Evolutionary conservation across 2,888 invertebrate species (phyloP).

Genomic region (Lasioglossum calceatum): DNA sequence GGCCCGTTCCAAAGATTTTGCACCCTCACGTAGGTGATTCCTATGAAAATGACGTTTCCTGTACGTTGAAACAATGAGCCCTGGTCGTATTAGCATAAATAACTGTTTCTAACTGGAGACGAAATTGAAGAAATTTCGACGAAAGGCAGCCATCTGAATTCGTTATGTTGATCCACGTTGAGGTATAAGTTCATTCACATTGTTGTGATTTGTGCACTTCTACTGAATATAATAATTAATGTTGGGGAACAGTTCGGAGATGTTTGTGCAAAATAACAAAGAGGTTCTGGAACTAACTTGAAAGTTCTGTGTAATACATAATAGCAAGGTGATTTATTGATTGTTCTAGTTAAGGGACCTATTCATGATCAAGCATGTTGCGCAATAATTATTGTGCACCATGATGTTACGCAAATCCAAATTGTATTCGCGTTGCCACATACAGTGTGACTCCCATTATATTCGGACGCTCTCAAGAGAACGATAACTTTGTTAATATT

Average conservation of each 20-base stretch:
- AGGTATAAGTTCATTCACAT: background rate
- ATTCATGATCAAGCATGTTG: too few species aligned
- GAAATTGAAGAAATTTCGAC: background rate
- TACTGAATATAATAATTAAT: background rate
- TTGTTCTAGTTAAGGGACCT: too few species aligned
- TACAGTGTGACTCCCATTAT: too few species aligned
- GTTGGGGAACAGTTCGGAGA: background rate
- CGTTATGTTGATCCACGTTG: too few species aligned
- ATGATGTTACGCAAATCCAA: too few species aligned
- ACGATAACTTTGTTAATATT: too few species aligned
- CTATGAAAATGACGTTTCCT: slow-evolving; percentile 8
- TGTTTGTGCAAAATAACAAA: background rate
- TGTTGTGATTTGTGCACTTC: background rate
- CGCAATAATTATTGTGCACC: too few species aligned
- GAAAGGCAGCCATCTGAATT: background rate
- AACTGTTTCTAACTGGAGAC: background rate
- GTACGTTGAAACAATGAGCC: background rate
- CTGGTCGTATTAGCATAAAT: background rate
- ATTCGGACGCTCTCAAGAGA: too few species aligned
- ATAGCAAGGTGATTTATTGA: too few species aligned
- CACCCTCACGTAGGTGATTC: background rate
- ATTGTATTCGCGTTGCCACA: too few species aligned
- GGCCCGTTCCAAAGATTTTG: slow-evolving; percentile 23
- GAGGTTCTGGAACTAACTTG: background rate
- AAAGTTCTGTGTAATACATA: background rate